Base-by-base conservation (phyloP, 2,888 invertebrate genomes). In the Pollenia labialis region DNA sequence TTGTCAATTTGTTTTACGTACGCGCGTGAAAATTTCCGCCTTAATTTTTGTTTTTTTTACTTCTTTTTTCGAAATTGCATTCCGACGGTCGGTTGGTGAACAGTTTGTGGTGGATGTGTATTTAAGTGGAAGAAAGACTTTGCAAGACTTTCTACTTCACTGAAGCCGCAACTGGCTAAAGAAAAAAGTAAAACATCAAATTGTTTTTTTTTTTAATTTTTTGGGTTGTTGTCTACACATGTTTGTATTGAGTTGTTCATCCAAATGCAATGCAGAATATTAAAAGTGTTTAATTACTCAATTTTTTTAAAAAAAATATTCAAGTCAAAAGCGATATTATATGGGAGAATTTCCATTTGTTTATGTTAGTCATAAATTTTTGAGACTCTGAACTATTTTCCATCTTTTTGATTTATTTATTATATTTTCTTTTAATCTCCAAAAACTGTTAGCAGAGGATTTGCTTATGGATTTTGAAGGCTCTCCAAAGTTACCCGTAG, bases 91-190 rank as follows among this genome's bases (percentile, higher is more conserved):
- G 32, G 32, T 32, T 32, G 32, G 32, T 32, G 4, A 32, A 32
- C 32, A 50, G 64, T 23, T 50, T 52, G 77, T 74, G 81, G 50
- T 69, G 48, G 11, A 32, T 84, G 48, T 68, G 50, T 52, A 14
- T 80, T 62, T 32, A 16, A 50, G 46, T 48, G 44, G 32, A 64
- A 62, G 50, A 80, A 72, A 64, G 52, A 56, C 64, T 82, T 32
- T 74, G 85, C 79, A 79, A 84, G 79, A 88, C 88, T 88, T 88
- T 88, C 88, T 88, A 88, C 88, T 88, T 85, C 85, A 84, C 87
- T 83, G 88, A 58, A 64, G 84, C 77, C 81, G 75, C 86, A 83
- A 80, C 82, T 76, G 75, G 46, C 71, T 77, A 54, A 77, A 83
- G 68, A 48, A 48, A 56, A n/a, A 56, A 71, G 50, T 3, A 76